A percentile compares a stretch with the other conserved stretches of the same genome.
These are phyloP conservation scores for Calidris pugnax DNA, from an alignment of 2,113 vertebrate genomes.

Conservation along the genomic window DNA sequence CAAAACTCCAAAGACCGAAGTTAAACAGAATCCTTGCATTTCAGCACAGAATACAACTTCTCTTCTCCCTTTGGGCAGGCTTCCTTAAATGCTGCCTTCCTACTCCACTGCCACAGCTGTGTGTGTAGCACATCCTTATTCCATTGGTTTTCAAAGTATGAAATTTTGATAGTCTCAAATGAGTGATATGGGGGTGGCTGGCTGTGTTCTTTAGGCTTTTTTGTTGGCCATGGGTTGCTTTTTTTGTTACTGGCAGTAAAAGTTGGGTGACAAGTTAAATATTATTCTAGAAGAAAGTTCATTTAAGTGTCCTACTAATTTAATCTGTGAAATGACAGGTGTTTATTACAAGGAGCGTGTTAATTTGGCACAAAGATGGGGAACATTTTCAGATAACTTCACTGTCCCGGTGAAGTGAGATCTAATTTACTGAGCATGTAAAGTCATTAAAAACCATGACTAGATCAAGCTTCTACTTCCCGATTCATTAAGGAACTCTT, in stretches of 20 bases:
- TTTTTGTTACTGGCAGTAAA: not conserved
- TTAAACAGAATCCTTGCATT: not conserved
- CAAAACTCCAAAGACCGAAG: not conserved
- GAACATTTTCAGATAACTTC: not conserved
- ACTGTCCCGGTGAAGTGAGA: not conserved
- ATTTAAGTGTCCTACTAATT: not conserved
- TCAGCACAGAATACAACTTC: not conserved
- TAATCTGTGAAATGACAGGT: not conserved
- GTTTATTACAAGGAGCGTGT: not conserved
- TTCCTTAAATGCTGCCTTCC: not conserved
- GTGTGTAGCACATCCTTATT: not conserved
- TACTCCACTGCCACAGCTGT: not conserved
- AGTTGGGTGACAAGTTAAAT: not conserved
- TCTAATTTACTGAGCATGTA: not conserved
- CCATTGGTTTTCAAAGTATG: not conserved
- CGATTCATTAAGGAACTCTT: not conserved
- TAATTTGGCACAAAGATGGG: not conserved
- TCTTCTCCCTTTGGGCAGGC: not conserved
- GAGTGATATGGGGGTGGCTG: fast-evolving
- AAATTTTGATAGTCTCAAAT: not conserved
- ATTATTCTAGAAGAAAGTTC: not conserved
- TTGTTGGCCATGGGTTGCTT: no score
- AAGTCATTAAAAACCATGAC: not conserved
- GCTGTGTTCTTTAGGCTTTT: not conserved
- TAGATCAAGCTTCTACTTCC: not conserved